Percentiles rank a stretch among this genome's conserved stretches.
These are phyloP conservation scores for Ophion ventricosus DNA, from an alignment of 2,888 invertebrate species.

Conservation along the genomic window DNA sequence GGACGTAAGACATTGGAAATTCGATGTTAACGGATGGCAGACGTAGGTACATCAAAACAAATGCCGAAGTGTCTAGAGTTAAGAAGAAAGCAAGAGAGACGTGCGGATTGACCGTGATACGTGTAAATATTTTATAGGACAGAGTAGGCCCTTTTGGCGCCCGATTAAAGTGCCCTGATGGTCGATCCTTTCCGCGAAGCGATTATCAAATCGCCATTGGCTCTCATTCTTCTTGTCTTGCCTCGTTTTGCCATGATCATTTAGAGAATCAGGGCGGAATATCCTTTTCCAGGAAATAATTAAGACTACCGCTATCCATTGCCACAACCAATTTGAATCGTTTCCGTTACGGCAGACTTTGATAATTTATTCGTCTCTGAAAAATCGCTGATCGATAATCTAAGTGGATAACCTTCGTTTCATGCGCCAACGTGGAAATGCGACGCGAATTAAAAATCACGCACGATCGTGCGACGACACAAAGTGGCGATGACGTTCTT, in stretches of 20 bases:
- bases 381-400: slow-evolving; percentile 18
- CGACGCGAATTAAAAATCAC: neutral
- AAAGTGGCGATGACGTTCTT: neutral
- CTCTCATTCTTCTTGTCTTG: slow-evolving; percentile 44
- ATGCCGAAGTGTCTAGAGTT: slow-evolving; percentile 2
- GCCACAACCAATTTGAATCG: slow-evolving; percentile 27
- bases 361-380: slow-evolving; percentile 51
- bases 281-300: slow-evolving; percentile 55
- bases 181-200: slow-evolving; percentile 71
- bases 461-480: neutral
- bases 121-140: slow-evolving; percentile 55
- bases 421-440: neutral
- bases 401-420: slow-evolving; percentile 15
- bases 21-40: slow-evolving; percentile 36
- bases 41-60: slow-evolving; percentile 16
- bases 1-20: slow-evolving; percentile 1
- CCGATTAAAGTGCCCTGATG: slow-evolving; percentile 54
- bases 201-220: slow-evolving; percentile 68
- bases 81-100: slow-evolving; percentile 36
- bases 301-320: slow-evolving; percentile 23
- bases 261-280: slow-evolving; percentile 57
- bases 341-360: slow-evolving; percentile 35
- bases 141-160: slow-evolving; percentile 25
- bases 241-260: slow-evolving; percentile 60
- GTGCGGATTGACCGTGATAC: slow-evolving; percentile 51